Evolutionary conservation across 1,140 invertebrate genomes (phyloP).

Genomic region (Atopsyche davidsoni): DNA sequence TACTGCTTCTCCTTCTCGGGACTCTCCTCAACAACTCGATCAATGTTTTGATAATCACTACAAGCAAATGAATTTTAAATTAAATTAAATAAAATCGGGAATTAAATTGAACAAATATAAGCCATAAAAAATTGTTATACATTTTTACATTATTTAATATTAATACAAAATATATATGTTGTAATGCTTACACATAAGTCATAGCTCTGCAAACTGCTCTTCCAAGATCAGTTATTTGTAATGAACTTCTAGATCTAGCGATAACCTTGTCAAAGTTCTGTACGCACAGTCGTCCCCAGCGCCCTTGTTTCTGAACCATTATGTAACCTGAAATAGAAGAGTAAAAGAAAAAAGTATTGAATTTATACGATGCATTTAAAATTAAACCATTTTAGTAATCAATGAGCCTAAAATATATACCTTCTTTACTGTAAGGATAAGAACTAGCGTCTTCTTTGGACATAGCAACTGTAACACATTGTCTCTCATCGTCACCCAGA

Average conservation of each 20-base stretch:
- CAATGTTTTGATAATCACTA: slow-evolving; percentile 52
- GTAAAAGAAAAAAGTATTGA: background rate
- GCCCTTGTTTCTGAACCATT: slow-evolving; percentile 66
- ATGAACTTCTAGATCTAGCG: slow-evolving; percentile 47
- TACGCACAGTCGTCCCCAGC: slow-evolving; percentile 74
- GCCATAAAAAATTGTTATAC: too few species aligned
- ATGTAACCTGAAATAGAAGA: slow-evolving; percentile 52
- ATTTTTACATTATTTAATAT: slow-evolving; percentile 5
- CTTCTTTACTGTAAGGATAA: slow-evolving; percentile 55
- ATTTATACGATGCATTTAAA: too few species aligned
- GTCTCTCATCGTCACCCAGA: slow-evolving; percentile 73
- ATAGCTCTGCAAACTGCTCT: slow-evolving; percentile 70
- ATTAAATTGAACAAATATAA: too few species aligned
- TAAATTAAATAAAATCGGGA: too few species aligned
- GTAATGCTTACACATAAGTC: slow-evolving; percentile 62
- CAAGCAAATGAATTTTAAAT: slow-evolving; percentile 22
- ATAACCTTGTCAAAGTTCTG: slow-evolving; percentile 58
- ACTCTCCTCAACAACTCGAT: slow-evolving; percentile 43
- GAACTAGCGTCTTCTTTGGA: slow-evolving; percentile 46
- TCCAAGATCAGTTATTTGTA: slow-evolving; percentile 65
- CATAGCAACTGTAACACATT: slow-evolving; percentile 55
- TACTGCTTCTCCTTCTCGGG: slow-evolving; percentile 38
- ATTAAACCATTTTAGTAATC: too few species aligned
- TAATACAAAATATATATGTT: slow-evolving; percentile 7
- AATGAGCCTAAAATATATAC: slow-evolving; percentile 33